Evolutionary conservation across 2,113 vertebrate species (phyloP).

Genomic region (Leptosomus discolor): DNA sequence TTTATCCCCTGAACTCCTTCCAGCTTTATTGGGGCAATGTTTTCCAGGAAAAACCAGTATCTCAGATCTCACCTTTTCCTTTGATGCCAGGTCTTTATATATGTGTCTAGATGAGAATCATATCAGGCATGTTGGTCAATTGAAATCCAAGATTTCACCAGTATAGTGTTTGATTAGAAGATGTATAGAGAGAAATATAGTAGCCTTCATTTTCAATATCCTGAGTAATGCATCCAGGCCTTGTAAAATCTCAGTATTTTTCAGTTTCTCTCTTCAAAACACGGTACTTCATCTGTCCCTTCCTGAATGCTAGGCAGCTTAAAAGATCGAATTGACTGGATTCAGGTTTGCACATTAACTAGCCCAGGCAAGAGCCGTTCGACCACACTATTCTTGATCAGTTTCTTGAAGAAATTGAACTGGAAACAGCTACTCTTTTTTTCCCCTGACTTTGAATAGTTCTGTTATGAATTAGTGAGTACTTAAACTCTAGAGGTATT

Average conservation of each 20-base stretch:
- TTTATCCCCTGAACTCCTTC: background rate
- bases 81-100: background rate
- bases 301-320: background rate
- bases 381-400: background rate
- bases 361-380: background rate
- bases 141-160: background rate
- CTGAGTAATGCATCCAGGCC: accelerated
- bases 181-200: background rate
- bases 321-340: background rate
- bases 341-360: background rate
- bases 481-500: background rate
- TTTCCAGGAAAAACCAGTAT: background rate
- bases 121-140: background rate
- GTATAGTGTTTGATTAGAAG: background rate
- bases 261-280: background rate
- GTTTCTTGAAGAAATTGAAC: background rate
- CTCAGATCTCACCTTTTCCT: background rate
- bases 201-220: background rate
- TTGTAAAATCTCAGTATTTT: background rate
- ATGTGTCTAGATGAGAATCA: background rate
- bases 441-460: background rate
- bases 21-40: background rate
- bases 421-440: background rate
- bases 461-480: background rate
- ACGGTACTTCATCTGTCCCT: background rate